Evolutionary conservation across 1,140 invertebrate genomes (phyloP).

Genomic region (Sinonovacula constricta): DNA sequence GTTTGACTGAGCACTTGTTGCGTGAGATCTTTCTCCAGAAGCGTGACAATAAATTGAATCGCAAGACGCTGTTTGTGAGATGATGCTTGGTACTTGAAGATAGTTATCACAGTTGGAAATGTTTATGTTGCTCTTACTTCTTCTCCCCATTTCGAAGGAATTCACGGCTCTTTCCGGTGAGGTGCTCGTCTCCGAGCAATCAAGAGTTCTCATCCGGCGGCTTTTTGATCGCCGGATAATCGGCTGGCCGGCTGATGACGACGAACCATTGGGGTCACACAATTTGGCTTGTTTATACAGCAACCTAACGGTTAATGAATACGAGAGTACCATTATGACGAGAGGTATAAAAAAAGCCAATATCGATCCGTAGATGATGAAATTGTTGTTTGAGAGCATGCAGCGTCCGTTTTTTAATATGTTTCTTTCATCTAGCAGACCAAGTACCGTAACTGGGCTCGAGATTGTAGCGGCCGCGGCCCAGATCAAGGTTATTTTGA

Average conservation of each 20-base stretch:
- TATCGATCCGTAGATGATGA: conserved; percentile 94
- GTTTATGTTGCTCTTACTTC: conserved; percentile 5
- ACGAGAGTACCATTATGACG: conserved; percentile 94
- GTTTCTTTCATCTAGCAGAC: conserved; percentile 81
- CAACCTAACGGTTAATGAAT: conserved; percentile 88
- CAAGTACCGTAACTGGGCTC: conserved; percentile 90
- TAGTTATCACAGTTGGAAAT: conserved; percentile 4
- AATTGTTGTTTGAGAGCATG: conserved; percentile 80
- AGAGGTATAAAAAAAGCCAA: conserved; percentile 96
- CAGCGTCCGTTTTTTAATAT: conserved; percentile 82
- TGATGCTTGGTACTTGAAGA: conserved; percentile 13
- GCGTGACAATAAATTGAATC: background rate
- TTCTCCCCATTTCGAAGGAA: conserved; percentile 17
- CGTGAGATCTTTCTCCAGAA: background rate
- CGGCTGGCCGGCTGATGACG: conserved; percentile 32
- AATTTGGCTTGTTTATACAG: conserved; percentile 54
- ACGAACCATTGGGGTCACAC: conserved; percentile 37
- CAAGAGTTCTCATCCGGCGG: conserved; percentile 3
- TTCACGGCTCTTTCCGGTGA: background rate
- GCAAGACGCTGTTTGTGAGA: conserved; percentile 28
- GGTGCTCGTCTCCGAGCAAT: background rate
- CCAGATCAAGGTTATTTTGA: conserved; percentile 93
- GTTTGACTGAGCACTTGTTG: background rate
- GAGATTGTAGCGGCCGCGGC: conserved; percentile 91
- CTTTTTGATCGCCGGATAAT: conserved; percentile 49